Conservation (phyloP, 2,797 vertebrate species). For the Pantherophis alleghaniensis region DNA sequence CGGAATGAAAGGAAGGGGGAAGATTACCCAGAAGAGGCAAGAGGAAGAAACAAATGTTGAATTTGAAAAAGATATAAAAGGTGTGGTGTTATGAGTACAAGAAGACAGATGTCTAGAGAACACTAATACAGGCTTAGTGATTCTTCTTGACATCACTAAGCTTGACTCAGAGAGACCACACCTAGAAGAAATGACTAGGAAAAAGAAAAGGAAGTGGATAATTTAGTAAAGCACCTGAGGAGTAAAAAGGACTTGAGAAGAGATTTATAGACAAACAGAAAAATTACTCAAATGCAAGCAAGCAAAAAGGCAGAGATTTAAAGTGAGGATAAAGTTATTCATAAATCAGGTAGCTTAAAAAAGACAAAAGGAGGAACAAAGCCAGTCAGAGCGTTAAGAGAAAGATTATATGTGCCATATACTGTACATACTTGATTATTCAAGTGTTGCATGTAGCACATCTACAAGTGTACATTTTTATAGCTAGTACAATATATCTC, state of each 20-base stretch:
- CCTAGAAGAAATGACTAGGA: not conserved
- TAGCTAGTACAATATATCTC: not conserved
- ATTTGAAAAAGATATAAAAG: not conserved
- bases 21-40: not conserved
- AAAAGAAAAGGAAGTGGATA: not conserved
- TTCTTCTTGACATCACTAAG: not conserved
- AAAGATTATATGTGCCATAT: not conserved
- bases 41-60: not conserved
- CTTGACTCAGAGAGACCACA: not conserved
- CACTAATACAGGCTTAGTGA: not conserved
- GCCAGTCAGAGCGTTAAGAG: not conserved
- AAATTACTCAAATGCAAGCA: not conserved
- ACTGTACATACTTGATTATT: not conserved
- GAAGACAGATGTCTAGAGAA: not conserved
- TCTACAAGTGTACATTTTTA: not conserved
- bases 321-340: not conserved
- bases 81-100: not conserved
- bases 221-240: not conserved
- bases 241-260: not conserved
- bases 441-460: not conserved
- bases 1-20: not conserved
- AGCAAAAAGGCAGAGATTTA: not conserved
- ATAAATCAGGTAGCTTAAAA: not conserved
- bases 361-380: not conserved
- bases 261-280: not conserved